phyloP scores from a whole-genome alignment of 2,797 vertebrate species.

The Thamnophis elegans region DNA sequence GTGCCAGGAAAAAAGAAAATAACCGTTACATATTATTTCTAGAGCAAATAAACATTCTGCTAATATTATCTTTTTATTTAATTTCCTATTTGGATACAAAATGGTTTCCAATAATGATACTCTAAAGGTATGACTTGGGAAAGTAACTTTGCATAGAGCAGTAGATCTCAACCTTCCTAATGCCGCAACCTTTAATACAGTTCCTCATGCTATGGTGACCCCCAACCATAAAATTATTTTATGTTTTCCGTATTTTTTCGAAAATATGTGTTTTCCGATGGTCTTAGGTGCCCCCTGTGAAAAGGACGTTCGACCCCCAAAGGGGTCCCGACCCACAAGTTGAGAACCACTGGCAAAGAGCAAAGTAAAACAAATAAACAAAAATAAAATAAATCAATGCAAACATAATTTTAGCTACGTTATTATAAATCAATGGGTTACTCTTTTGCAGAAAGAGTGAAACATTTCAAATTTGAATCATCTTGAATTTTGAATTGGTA shows the following conservation, averaged over 20 bases:
- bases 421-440: not conserved
- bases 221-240: too few species aligned
- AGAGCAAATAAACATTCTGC: not conserved
- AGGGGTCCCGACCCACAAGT: too few species aligned
- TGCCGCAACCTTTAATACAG: too few species aligned
- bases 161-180: too few species aligned
- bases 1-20: not conserved
- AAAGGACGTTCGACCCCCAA: too few species aligned
- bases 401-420: not conserved
- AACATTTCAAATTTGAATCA: not conserved
- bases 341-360: too few species aligned
- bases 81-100: not conserved
- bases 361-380: not conserved
- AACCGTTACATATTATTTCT: not conserved
- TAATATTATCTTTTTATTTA: not conserved
- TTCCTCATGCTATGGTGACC: too few species aligned
- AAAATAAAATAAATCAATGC: not conserved
- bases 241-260: too few species aligned
- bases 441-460: not conserved
- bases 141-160: not conserved
- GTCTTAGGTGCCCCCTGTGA: too few species aligned
- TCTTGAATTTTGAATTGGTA: not conserved
- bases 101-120: not conserved
- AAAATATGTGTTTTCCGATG: too few species aligned
- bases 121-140: not conserved